Evolutionary conservation across 2,797 vertebrate species (phyloP).

Genomic region (Alectoris magna): DNA sequence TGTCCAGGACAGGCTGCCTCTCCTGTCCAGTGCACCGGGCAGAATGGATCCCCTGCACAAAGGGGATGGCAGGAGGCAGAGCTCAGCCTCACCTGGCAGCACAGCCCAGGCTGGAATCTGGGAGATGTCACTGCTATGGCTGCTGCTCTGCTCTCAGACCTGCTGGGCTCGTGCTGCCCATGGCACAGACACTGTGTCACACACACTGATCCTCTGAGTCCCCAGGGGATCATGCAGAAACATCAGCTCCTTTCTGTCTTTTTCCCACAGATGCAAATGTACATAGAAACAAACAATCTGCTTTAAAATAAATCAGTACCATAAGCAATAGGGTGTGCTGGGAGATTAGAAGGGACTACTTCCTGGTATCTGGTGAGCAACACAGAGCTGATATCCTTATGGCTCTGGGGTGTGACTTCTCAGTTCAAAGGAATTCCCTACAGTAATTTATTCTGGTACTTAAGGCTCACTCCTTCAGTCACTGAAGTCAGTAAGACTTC

Average conservation of each 20-base stretch:
- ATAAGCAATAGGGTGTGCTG: slow-evolving; percentile 32
- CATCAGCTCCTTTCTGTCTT: neutral
- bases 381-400: neutral
- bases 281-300: slow-evolving; percentile 46
- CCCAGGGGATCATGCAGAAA: slow-evolving; percentile 2
- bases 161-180: neutral
- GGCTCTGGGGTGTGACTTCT: slow-evolving; percentile 35
- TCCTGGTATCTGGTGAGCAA: slow-evolving; percentile 9
- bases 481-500: neutral
- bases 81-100: neutral
- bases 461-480: neutral
- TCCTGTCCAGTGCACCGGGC: neutral
- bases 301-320: slow-evolving; percentile 36
- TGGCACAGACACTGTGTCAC: neutral
- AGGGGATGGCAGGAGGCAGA: neutral
- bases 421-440: slow-evolving; percentile 60
- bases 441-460: slow-evolving; percentile 48
- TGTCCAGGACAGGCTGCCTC: too few relatives aligned
- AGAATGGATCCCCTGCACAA: neutral
- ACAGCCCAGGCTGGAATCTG: neutral
- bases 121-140: accelerated
- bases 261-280: slow-evolving; percentile 46
- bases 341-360: neutral
- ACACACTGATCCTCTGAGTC: neutral
- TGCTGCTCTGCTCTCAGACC: neutral